phyloP scores from a whole-genome alignment of 35 echinoderm and acorn worm species.

The Apostichopus parvimensis region DNA sequence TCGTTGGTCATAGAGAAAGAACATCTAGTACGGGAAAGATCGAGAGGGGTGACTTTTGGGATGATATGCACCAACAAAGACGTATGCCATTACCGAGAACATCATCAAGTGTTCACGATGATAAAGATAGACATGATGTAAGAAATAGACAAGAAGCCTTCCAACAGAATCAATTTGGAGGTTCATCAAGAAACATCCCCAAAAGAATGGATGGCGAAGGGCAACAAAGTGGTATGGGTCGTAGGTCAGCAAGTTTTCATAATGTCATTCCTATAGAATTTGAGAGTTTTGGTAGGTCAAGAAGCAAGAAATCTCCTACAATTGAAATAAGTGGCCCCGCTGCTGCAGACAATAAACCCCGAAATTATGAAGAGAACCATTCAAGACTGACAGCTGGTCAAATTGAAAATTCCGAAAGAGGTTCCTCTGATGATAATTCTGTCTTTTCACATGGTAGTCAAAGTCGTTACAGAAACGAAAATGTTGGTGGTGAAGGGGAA shows the following conservation, averaged over 20 bases:
- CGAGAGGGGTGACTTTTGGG: background rate
- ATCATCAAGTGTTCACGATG: background rate
- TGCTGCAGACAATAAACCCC: background rate
- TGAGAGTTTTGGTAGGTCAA: background rate
- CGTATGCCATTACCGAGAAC: background rate
- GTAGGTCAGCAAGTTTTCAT: background rate
- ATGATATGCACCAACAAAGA: background rate
- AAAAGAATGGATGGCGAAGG: background rate
- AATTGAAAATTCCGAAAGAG: constrained; percentile 9
- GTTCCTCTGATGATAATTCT: constrained; percentile 50
- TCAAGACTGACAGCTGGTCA: background rate
- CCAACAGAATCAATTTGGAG: background rate
- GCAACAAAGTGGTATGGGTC: background rate
- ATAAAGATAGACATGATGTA: background rate
- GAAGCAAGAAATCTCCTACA: background rate
- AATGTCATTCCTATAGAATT: constrained; percentile 22
- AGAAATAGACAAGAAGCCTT: background rate
- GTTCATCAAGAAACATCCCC: background rate
- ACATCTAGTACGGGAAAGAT: background rate
- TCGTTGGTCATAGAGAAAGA: background rate
- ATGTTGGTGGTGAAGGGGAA: background rate
- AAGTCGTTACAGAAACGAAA: background rate
- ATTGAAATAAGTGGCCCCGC: background rate
- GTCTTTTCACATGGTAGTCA: constrained; percentile 33
- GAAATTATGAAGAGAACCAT: background rate